Evolutionary conservation across 2,888 invertebrate species (phyloP).

Genomic region (Lochmaea crataegi): DNA sequence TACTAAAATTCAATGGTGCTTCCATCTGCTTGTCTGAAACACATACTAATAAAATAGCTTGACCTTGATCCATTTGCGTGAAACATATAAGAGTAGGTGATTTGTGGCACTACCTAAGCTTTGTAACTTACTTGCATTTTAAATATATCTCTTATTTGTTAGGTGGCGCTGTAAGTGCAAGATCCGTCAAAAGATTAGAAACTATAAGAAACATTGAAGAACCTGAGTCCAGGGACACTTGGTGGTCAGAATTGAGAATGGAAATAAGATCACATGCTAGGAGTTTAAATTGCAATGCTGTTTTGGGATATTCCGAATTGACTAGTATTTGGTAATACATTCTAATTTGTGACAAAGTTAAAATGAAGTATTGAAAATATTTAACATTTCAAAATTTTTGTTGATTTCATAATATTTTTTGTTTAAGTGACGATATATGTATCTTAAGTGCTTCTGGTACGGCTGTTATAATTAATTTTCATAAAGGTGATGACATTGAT

Average conservation of each 20-base stretch:
- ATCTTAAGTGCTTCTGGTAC: constrained; percentile 94
- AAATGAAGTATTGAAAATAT: too few relatives aligned
- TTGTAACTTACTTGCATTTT: not conserved
- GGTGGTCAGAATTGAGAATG: constrained; percentile 97
- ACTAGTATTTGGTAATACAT: constrained; percentile 86
- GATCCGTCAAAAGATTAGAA: constrained; percentile 86
- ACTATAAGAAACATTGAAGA: constrained; percentile 87
- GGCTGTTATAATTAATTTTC: constrained; percentile 83
- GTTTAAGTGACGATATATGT: constrained; percentile 90
- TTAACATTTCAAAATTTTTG: too few relatives aligned
- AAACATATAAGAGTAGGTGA: not conserved
- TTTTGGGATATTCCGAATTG: constrained; percentile 92
- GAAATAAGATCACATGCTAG: constrained; percentile 95
- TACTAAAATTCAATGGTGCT: not conserved
- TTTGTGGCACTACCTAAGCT: not conserved
- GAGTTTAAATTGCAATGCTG: constrained; percentile 92
- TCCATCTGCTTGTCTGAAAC: not conserved
- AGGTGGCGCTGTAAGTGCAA: constrained; percentile 86
- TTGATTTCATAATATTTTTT: not conserved
- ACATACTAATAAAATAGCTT: not conserved
- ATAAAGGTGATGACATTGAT: constrained; percentile 62
- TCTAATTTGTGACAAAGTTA: not conserved
- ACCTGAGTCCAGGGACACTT: constrained; percentile 90
- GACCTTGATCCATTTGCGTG: not conserved
- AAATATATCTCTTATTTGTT: constrained; percentile 32